These are phyloP conservation scores for Nansenia antarctica DNA, from an alignment of 2,113 vertebrate species.

Conservation along the genomic window DNA sequence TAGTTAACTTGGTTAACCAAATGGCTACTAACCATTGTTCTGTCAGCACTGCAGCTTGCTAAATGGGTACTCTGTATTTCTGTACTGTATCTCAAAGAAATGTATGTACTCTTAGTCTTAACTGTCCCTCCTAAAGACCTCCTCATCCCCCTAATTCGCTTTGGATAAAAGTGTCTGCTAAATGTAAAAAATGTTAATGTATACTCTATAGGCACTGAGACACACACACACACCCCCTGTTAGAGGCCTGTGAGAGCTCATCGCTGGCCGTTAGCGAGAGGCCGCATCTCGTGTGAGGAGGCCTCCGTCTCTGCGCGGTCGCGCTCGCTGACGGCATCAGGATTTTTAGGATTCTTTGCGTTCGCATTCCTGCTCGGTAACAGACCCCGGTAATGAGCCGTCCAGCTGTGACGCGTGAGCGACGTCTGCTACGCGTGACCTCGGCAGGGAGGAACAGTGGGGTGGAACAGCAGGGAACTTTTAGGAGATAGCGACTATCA, in stretches of 20 bases:
- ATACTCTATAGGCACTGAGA: too few relatives aligned
- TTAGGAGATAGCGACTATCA: too few relatives aligned
- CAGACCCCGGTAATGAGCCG: slow-evolving; percentile 60
- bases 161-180: too few relatives aligned
- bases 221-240: neutral
- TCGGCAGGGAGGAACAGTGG: too few relatives aligned
- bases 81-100: neutral
- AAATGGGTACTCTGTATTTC: neutral
- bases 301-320: neutral
- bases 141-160: too few relatives aligned
- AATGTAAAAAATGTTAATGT: too few relatives aligned
- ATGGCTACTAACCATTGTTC: neutral
- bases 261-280: slow-evolving; percentile 20
- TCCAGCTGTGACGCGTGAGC: slow-evolving; percentile 61
- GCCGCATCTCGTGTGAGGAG: slow-evolving; percentile 34
- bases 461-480: too few relatives aligned
- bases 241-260: slow-evolving; percentile 5
- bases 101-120: too few relatives aligned
- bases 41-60: neutral
- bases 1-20: too few relatives aligned
- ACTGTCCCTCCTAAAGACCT: too few relatives aligned
- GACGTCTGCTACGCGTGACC: too few relatives aligned
- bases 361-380: slow-evolving; percentile 57
- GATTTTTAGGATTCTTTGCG: slow-evolving; percentile 56
- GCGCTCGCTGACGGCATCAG: slow-evolving; percentile 47